These are phyloP conservation scores for Elanoides forficatus DNA, from an alignment of 2,113 vertebrate genomes.

Conservation along the genomic window DNA sequence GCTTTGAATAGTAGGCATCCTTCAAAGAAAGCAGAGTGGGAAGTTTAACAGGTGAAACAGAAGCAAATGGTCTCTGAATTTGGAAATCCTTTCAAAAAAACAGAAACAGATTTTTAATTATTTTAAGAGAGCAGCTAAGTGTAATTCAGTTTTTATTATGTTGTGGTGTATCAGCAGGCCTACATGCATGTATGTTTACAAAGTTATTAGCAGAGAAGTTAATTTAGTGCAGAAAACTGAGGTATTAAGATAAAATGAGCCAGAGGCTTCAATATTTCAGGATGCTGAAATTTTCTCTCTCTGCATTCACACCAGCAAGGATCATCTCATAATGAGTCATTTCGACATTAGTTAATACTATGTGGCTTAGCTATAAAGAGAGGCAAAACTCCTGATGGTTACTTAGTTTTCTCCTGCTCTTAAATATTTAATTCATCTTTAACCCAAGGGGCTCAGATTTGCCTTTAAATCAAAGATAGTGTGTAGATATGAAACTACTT, in stretches of 20 bases:
- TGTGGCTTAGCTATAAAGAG: neutral
- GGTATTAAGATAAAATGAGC: neutral
- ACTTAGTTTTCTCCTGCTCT: neutral
- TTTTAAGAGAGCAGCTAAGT: neutral
- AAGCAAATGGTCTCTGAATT: neutral
- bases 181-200: neutral
- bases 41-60: neutral
- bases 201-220: neutral
- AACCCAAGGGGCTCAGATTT: neutral
- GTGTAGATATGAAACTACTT: neutral
- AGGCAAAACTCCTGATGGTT: neutral
- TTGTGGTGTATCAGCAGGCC: neutral
- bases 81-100: neutral
- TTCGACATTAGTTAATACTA: neutral
- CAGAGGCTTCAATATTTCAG: neutral
- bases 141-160: neutral
- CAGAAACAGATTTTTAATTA: neutral
- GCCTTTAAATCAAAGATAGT: neutral
- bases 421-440: constrained; percentile 21
- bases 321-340: neutral
- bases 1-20: neutral
- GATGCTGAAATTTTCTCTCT: neutral
- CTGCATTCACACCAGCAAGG: neutral
- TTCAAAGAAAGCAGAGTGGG: neutral
- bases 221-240: neutral